A percentile compares a stretch with the other conserved stretches of the same genome.
Evolutionary conservation across 23 tunicate genomes (phyloP).

Genomic region (Trididemnum miniatum): DNA sequence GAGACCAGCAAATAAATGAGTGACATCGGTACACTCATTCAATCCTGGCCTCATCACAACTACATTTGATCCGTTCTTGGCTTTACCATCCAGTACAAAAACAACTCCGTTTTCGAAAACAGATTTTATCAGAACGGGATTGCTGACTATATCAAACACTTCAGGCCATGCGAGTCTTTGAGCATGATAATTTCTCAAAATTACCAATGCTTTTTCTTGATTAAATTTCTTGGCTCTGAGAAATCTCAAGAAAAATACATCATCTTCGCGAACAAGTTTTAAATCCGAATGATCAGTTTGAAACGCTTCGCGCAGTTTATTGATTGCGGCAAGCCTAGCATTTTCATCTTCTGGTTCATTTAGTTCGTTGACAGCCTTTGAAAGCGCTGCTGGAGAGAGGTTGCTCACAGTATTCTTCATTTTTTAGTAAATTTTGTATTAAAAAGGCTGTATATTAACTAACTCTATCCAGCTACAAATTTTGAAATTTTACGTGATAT

Average conservation of each 20-base stretch:
- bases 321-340: slow-evolving; percentile 25
- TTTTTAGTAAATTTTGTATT: no score
- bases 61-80: slow-evolving; percentile 46
- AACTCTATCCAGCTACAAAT: no score
- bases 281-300: neutral
- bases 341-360: slow-evolving; percentile 50
- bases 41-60: slow-evolving; percentile 42
- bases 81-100: slow-evolving; percentile 20
- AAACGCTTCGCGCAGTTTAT: slow-evolving; percentile 21
- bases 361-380: slow-evolving; percentile 42
- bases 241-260: slow-evolving; percentile 46
- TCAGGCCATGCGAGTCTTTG: slow-evolving; percentile 29
- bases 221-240: slow-evolving; percentile 63
- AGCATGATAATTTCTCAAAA: slow-evolving; percentile 37
- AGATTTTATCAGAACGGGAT: slow-evolving; percentile 32
- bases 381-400: slow-evolving; percentile 22
- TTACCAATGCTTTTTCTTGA: slow-evolving; percentile 22
- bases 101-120: slow-evolving; percentile 30
- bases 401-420: no score
- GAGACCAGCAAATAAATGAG: slow-evolving; percentile 46
- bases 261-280: slow-evolving; percentile 22
- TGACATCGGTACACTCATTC: slow-evolving; percentile 21
- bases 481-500: no score
- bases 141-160: slow-evolving; percentile 59
- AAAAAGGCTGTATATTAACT: no score